A percentile compares a stretch with the other conserved stretches of the same genome.
These are phyloP conservation scores for Dryobotodes eremita DNA, from an alignment of 2,888 invertebrate genomes.

Conservation along the genomic window DNA sequence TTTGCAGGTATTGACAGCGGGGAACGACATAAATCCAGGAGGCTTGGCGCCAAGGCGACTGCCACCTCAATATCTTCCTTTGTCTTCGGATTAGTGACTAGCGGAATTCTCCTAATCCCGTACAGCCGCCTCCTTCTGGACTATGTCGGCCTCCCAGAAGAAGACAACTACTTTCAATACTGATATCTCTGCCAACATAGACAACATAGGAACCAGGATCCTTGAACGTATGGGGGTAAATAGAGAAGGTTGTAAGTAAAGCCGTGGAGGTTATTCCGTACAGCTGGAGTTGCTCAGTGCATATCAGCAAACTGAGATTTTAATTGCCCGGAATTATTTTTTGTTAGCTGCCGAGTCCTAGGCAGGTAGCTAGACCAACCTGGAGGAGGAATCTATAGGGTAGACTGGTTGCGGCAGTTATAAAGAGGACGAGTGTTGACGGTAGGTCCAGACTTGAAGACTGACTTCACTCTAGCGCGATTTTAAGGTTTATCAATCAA, in stretches of 20 bases:
- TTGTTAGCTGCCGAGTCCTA: background rate
- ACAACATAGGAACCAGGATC: background rate
- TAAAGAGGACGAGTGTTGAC: background rate
- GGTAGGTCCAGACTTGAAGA: background rate
- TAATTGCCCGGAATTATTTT: background rate
- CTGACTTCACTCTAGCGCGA: background rate
- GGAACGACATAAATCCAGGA: background rate
- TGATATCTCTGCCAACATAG: background rate
- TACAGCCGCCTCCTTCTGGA: background rate
- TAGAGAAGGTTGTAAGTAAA: background rate
- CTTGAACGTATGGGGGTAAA: background rate
- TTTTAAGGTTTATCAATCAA: background rate
- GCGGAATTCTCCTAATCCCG: background rate
- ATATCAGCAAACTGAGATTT: background rate
- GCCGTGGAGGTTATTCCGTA: background rate
- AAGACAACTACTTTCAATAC: background rate
- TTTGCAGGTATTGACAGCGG: background rate
- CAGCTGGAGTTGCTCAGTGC: background rate
- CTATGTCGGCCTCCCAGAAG: background rate
- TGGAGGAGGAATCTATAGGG: background rate
- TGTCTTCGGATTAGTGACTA: background rate
- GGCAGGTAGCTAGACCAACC: no score
- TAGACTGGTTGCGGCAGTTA: background rate
- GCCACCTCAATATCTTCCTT: background rate
- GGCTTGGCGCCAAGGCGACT: background rate